Base-by-base conservation (phyloP, 2,113 vertebrate species). In the Istiophorus platypterus region DNA sequence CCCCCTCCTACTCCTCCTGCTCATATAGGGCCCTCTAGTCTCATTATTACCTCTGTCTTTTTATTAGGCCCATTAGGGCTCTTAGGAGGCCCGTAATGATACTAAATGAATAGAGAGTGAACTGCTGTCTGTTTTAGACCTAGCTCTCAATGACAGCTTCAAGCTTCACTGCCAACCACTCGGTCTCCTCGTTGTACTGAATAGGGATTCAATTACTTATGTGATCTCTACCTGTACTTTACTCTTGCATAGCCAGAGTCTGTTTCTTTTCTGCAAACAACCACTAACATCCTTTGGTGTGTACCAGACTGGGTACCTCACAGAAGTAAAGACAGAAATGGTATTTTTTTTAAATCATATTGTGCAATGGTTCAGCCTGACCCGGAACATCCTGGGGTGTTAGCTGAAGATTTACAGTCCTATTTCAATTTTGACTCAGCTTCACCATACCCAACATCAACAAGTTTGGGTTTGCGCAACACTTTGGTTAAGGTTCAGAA, bases 41-140 rank as follows among this genome's bases (percentile, higher is more conserved):
- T 96, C 95, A 95, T 97, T 96, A 98, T 98, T 97, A 97, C 96
- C 95, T 96, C 96, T 97, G 91, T 94, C 95, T 96, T 95, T 97
- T 97, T 97, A 97, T 98, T 97, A 97, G 95, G 95, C 96, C 95
- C 95, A 95, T 96, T 96, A 98, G 96, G 96, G 96, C 96, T 95
- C 96, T 97, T 96, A 95, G 96, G 96, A 95, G 96, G 95, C 95
- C 95, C 95, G 95, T 96, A 97, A 97, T 95, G 92, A 95, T 96
- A 95, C 96, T 96, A 97, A 97, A 98, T 98, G 96, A 97, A 96
- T 95, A 96, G 96, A 97, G 96, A 97, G 97, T 96, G 96, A 96
- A 97, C 96, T 97, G 91, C 94, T 94, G 95, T 96, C 96, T 95
- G 96, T 95, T 95, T 96, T 95, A 96, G 96, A 96, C 95, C 94